A percentile compares a stretch with the other conserved stretches of the same genome.
phyloP scores from a whole-genome alignment of 2,888 invertebrate species.

The Trachelus troglodyta region DNA sequence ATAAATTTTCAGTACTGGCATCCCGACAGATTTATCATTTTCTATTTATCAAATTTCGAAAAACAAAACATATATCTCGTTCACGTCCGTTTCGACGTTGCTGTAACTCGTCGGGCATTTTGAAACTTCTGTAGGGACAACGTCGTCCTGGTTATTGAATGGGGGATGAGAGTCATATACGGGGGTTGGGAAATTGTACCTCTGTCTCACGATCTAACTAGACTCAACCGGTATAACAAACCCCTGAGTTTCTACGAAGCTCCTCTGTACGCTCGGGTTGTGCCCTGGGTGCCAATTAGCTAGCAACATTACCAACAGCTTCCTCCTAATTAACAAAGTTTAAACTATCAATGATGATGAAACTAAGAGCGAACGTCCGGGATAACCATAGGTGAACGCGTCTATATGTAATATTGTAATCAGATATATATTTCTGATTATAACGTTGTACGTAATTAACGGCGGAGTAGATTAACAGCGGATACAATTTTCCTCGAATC shows the following conservation, averaged over 20 bases:
- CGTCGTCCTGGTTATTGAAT: too few species aligned
- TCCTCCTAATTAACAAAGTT: constrained; percentile 62
- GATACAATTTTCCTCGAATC: constrained; percentile 25
- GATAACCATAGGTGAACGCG: too few species aligned
- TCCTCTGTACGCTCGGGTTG: constrained; percentile 34
- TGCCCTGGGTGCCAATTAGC: constrained; percentile 59
- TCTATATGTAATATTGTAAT: too few species aligned
- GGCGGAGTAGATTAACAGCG: too few species aligned
- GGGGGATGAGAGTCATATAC: too few species aligned
- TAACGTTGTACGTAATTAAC: too few species aligned
- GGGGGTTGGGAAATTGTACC: too few species aligned
- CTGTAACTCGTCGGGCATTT: too few species aligned
- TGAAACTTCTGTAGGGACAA: too few species aligned
- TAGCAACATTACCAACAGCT: constrained; percentile 55
- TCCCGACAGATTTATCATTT: constrained; percentile 14
- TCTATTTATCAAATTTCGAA: constrained; percentile 10
- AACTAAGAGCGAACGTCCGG: constrained; percentile 27
- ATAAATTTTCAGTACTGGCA: constrained; percentile 12
- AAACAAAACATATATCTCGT: background rate
- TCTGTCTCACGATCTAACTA: background rate
- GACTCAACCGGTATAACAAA: constrained; percentile 11
- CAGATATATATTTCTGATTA: too few species aligned
- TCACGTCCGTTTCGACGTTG: background rate
- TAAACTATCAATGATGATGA: constrained; percentile 52
- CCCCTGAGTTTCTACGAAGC: constrained; percentile 12